Base-by-base conservation (phyloP, 2,797 vertebrate genomes). In the Acrossocheilus fasciatus region DNA sequence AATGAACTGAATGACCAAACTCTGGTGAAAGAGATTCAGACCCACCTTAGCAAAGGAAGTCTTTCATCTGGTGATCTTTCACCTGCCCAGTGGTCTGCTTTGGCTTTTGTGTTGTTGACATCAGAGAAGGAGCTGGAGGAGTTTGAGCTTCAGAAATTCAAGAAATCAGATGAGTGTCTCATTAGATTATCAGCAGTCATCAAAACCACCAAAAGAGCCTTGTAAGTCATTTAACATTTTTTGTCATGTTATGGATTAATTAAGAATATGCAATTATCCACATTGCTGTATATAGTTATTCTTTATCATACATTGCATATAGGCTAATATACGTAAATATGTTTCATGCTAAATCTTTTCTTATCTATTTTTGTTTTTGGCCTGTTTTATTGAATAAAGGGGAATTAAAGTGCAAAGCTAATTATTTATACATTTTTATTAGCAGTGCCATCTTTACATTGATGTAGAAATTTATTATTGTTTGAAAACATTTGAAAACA, bases 51-150 rank as follows among this genome's bases (percentile, higher is more conserved):
- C 7, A 12, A 69, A 82, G 66, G 80, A 54, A 39, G 23, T 50
- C 8, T 70, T 1, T 81, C 80, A 50, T 47, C 12, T 47, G 0
- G 5, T 26, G 80, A 81, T 0, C 45, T 82, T 30, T 82, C 68
- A 20, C 66, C 68, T 72, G 68, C 81, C 4, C 81, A 82, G 36
- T 82, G 81, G 81, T 82, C 81, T 18, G 81, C 81, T 82, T 9
- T 82, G 20, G 4, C 39, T 8, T 82, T 54, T 82, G 68, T 82
- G 4, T 30, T 82, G 47, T 9, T 73, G 81, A 82, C 81, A 43
- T 82, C 68, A 43, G 81, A 30, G 1, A 23, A 82, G 1, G 81
- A 73, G 4, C 8, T 57, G 1, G 68, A 73, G 14, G 68, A 72
- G 3, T 82, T 82, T 59, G 81, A 82, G 2, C 69, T 82, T 54